These are phyloP conservation scores for Magallana angulata DNA, from an alignment of 1,140 invertebrate genomes.

Conservation along the genomic window DNA sequence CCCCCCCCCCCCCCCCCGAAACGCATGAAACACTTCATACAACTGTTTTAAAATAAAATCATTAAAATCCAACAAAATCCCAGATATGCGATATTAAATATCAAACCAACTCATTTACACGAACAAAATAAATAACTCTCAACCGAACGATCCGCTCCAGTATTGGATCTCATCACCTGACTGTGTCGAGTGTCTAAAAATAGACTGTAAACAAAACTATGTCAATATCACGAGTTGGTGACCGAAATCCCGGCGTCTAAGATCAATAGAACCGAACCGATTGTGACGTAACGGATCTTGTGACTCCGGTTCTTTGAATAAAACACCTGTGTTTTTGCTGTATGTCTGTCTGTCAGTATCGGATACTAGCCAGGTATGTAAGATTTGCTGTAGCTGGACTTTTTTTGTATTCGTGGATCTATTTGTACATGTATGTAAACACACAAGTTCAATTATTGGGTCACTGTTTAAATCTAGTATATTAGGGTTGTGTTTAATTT, in stretches of 20 bases:
- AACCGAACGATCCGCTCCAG: background rate
- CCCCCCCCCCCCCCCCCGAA: no score
- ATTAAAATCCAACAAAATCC: no score
- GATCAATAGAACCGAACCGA: background rate
- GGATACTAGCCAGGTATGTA: background rate
- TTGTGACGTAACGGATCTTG: background rate
- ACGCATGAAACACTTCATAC: no score
- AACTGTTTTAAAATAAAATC: no score
- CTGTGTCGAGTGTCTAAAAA: slow-evolving; percentile 26
- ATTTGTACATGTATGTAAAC: background rate
- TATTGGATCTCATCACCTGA: slow-evolving; percentile 5
- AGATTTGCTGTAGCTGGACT: background rate
- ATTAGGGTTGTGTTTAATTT: no score
- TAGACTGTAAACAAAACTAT: background rate
- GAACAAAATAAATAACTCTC: background rate
- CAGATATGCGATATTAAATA: no score
- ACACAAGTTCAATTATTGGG: no score
- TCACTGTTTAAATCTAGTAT: no score
- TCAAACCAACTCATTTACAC: background rate
- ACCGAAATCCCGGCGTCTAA: background rate
- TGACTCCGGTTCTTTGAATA: background rate
- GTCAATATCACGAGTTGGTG: background rate
- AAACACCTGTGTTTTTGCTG: background rate
- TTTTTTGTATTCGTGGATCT: background rate
- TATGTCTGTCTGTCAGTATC: slow-evolving; percentile 6